Percentiles rank a stretch among this genome's conserved stretches.
phyloP scores from a whole-genome alignment of 2,888 invertebrate genomes.

The Latrodectus elegans region DNA sequence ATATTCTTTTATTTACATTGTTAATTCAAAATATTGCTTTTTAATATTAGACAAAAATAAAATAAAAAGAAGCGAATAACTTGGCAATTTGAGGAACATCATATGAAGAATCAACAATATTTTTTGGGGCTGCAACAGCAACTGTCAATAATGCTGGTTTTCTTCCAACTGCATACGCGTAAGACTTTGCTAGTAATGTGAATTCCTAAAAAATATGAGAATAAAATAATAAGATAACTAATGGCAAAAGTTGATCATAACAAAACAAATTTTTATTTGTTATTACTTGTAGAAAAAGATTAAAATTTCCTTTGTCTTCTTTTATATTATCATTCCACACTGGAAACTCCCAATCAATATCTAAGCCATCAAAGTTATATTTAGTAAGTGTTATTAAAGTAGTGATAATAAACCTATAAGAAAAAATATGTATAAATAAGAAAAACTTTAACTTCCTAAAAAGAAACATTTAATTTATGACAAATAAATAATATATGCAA shows the following conservation, averaged over 20 bases:
- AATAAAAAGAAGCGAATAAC: conserved; percentile 75
- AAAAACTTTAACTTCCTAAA: no score
- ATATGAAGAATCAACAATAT: conserved; percentile 85
- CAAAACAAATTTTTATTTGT: background rate
- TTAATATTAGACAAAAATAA: background rate
- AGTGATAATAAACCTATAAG: conserved; percentile 72
- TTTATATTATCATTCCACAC: conserved; percentile 78
- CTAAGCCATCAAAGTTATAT: conserved; percentile 73
- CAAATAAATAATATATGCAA: no score
- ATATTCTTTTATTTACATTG: no score
- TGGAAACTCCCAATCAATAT: conserved; percentile 82
- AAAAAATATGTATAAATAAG: background rate
- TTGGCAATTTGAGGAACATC: conserved; percentile 85
- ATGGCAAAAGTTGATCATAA: background rate
- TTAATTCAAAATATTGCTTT: no score
- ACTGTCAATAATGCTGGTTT: conserved; percentile 79
- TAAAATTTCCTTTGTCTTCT: conserved; percentile 75
- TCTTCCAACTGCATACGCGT: conserved; percentile 65
- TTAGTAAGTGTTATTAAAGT: conserved; percentile 70
- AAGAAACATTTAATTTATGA: background rate
- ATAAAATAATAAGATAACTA: background rate
- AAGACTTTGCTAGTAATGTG: conserved; percentile 79
- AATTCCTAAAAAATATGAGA: conserved; percentile 79
- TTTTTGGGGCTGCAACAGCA: conserved; percentile 86
- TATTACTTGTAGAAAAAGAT: conserved; percentile 68